Evolutionary conservation across 2,113 vertebrate species (phyloP).

Genomic region (Chaetura pelagica): DNA sequence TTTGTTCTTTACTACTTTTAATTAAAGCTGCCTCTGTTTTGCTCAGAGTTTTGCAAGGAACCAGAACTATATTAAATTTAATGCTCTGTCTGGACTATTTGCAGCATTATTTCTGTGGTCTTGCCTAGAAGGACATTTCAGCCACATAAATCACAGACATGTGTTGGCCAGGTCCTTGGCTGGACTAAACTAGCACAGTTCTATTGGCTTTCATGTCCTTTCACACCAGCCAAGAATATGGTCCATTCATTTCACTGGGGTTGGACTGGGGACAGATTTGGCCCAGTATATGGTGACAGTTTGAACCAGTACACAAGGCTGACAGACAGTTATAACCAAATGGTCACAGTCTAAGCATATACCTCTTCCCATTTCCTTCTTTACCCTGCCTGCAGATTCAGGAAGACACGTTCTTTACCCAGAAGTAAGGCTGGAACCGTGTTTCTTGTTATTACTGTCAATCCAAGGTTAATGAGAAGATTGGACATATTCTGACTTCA

Average conservation of each 20-base stretch:
- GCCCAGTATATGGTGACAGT: background rate
- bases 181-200: background rate
- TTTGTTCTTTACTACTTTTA: conserved; percentile 19
- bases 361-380: conserved; percentile 44
- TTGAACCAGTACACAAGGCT: background rate
- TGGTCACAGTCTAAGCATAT: conserved; percentile 4
- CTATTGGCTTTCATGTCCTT: background rate
- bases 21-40: conserved; percentile 30
- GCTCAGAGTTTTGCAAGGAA: background rate
- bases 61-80: background rate
- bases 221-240: conserved; percentile 2
- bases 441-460: background rate
- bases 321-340: background rate
- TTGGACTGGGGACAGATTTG: background rate
- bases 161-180: background rate
- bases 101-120: conserved; percentile 43
- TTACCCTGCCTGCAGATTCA: conserved; percentile 34
- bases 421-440: background rate
- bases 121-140: conserved; percentile 46
- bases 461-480: background rate
- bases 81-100: background rate
- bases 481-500: background rate
- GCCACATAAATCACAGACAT: background rate
- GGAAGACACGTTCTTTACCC: conserved; percentile 7
- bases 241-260: conserved; percentile 48